phyloP scores from a whole-genome alignment of 2,888 invertebrate genomes.

The Perithous albicinctus region DNA sequence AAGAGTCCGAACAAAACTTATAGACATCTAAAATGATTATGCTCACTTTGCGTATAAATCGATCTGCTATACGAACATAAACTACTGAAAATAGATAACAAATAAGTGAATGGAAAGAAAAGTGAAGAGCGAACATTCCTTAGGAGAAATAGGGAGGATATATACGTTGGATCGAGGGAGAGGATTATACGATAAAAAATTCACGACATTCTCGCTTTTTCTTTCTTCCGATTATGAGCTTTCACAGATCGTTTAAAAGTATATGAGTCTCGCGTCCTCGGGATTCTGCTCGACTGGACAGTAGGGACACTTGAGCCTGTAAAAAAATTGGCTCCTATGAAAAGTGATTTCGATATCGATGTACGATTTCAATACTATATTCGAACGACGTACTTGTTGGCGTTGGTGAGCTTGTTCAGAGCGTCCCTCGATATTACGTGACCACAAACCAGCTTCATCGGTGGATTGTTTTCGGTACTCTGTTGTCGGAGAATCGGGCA shows the following conservation, averaged over 20 bases:
- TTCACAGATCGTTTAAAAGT: slow-evolving; percentile 89
- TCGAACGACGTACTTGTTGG: slow-evolving; percentile 91
- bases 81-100: slow-evolving; percentile 7
- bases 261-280: slow-evolving; percentile 95
- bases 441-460: slow-evolving; percentile 98
- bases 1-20: background rate
- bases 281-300: slow-evolving; percentile 99
- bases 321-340: slow-evolving; percentile 83
- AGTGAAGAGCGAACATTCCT: background rate
- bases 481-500: slow-evolving; percentile 99
- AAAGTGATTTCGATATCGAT: slow-evolving; percentile 79
- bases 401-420: slow-evolving; percentile 96
- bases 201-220: slow-evolving; percentile 20
- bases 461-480: slow-evolving; percentile 97
- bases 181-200: slow-evolving; percentile 23
- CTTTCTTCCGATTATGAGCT: slow-evolving; percentile 55
- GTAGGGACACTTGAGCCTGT: slow-evolving; percentile 98
- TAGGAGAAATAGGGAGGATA: background rate
- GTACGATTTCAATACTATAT: slow-evolving; percentile 68
- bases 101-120: background rate
- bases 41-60: slow-evolving; percentile 1
- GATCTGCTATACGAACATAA: background rate
- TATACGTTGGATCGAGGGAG: slow-evolving; percentile 5
- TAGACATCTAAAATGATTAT: slow-evolving; percentile 13
- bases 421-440: slow-evolving; percentile 99